These are phyloP conservation scores for Drosophila helvetica DNA, from an alignment of 2,888 invertebrate genomes.

Conservation along the genomic window DNA sequence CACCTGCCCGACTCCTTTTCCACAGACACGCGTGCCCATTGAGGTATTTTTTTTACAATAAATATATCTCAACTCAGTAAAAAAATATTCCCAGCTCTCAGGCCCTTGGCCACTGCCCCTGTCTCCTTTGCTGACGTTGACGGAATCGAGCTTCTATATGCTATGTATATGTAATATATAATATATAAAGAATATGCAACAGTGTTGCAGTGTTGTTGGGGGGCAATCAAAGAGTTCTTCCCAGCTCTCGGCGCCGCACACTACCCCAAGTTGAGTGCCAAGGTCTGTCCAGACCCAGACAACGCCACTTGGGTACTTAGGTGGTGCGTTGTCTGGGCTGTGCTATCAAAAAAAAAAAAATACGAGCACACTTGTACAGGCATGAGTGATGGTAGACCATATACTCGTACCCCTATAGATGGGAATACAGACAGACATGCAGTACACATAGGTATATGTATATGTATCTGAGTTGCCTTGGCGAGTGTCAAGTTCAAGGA, in stretches of 20 bases:
- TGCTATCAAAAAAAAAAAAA: constrained; percentile 15
- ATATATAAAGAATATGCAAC: constrained; percentile 16
- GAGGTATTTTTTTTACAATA: constrained; percentile 27
- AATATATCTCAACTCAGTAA: not conserved
- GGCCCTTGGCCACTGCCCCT: constrained; percentile 28
- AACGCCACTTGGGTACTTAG: constrained; percentile 41
- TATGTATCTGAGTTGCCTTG: constrained; percentile 41
- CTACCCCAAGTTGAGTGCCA: constrained; percentile 26
- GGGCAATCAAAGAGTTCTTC: constrained; percentile 25
- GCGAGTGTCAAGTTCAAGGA: constrained; percentile 82
- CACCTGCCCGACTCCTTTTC: constrained; percentile 7
- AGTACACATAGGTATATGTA: constrained; percentile 20
- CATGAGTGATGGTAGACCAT: constrained; percentile 21
- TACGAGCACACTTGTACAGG: not conserved
- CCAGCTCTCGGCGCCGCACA: constrained; percentile 12
- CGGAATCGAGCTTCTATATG: constrained; percentile 21
- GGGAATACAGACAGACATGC: constrained; percentile 26
- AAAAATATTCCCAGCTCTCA: constrained; percentile 29
- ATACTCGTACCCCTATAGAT: constrained; percentile 15
- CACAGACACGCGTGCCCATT: constrained; percentile 43
- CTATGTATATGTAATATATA: constrained; percentile 22
- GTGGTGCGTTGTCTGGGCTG: constrained; percentile 37
- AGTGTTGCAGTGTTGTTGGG: constrained; percentile 7
- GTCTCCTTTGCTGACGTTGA: constrained; percentile 46
- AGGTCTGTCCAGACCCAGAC: constrained; percentile 6